Conservation (phyloP, 2,888 invertebrate species). For the Pyrgus malvae region DNA sequence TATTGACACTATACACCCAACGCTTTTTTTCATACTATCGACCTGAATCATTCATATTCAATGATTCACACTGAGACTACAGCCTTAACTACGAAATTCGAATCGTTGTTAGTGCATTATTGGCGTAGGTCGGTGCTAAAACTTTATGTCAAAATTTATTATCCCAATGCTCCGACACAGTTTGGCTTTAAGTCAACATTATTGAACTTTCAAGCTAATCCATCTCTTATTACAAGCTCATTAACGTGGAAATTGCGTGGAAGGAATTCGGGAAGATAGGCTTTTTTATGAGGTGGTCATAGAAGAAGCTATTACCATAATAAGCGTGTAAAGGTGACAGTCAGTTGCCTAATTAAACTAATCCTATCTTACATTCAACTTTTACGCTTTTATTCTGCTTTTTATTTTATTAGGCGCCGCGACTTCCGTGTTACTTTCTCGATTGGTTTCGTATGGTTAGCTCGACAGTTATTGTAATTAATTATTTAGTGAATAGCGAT, state of each 20-base stretch:
- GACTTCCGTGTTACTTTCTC: conserved; percentile 15
- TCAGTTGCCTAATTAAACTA: conserved; percentile 19
- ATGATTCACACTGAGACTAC: not conserved
- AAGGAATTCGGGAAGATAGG: no score
- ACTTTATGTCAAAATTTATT: conserved; percentile 48
- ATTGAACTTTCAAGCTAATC: not conserved
- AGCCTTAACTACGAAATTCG: conserved; percentile 16
- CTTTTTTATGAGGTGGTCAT: not conserved
- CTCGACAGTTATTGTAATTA: no score
- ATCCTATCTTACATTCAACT: conserved; percentile 7
- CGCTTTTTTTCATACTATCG: no score
- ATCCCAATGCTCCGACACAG: conserved; percentile 26
- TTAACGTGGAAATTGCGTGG: conserved; percentile 6
- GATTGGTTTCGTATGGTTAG: not conserved
- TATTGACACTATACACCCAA: no score
- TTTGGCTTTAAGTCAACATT: conserved; percentile 8
- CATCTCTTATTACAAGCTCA: not conserved
- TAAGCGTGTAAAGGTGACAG: conserved; percentile 21
- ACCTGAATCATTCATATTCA: not conserved
- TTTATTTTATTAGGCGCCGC: conserved; percentile 5
- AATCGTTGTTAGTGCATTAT: conserved; percentile 24
- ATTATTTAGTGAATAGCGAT: no score
- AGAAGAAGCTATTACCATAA: conserved; percentile 26
- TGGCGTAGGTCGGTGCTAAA: conserved; percentile 53
- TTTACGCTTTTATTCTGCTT: conserved; percentile 11